A percentile compares a stretch with the other conserved stretches of the same genome.
Conservation (phyloP, 2,888 invertebrate species). For the Oscheius sp. region DNA sequence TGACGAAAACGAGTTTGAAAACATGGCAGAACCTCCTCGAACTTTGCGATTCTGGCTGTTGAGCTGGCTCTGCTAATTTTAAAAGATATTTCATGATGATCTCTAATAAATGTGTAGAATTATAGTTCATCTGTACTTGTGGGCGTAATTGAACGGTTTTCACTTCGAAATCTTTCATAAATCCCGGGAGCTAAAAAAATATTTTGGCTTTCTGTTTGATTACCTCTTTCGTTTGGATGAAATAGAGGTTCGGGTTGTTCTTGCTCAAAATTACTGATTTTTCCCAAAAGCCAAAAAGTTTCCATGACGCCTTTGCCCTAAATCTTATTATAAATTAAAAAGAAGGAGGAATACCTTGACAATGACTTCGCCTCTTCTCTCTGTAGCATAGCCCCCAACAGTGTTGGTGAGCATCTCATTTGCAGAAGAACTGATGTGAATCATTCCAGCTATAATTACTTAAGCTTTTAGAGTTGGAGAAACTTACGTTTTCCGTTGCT, state of each 20-base stretch:
- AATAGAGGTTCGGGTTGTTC: not conserved
- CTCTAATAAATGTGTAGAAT: not conserved
- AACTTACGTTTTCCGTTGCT: constrained; percentile 57
- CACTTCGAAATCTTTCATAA: not conserved
- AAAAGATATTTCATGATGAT: not conserved
- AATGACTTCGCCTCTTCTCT: constrained; percentile 60
- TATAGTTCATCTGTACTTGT: not conserved
- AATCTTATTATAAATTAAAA: not conserved
- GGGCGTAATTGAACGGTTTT: not conserved
- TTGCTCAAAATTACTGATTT: not conserved
- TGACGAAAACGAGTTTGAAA: not conserved
- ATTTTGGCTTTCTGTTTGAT: no score
- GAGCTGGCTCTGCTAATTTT: not conserved
- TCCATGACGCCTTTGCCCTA: constrained; percentile 61
- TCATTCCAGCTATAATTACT: constrained; percentile 55
- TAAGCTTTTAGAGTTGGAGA: not conserved
- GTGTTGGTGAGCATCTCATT: constrained; percentile 56
- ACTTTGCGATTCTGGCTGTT: constrained; percentile 5
- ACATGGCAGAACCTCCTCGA: not conserved
- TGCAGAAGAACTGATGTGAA: constrained; percentile 60
- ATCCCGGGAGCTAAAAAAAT: not conserved
- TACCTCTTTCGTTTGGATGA: not conserved
- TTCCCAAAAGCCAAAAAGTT: constrained; percentile 49
- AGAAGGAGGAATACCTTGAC: constrained; percentile 46
- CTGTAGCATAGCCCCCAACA: constrained; percentile 59